Evolutionary conservation across 1,140 invertebrate genomes (phyloP).

Genomic region (Drosophila hydei): DNA sequence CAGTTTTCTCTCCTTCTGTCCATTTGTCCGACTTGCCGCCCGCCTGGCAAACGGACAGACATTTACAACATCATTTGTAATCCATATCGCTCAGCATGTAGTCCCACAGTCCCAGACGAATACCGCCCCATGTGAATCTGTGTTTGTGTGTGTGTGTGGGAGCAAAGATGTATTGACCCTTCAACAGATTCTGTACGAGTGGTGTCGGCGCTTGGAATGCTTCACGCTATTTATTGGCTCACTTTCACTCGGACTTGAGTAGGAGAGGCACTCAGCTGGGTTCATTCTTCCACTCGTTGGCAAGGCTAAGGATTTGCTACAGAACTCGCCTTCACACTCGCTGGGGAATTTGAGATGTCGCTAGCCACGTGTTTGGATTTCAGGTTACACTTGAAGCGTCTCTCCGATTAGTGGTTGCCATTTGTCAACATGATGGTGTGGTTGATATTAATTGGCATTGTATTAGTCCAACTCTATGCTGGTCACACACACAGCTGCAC

Average conservation of each 20-base stretch:
- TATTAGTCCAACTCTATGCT: slow-evolving; percentile 52
- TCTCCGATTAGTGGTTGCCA: slow-evolving; percentile 68
- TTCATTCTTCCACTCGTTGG: neutral
- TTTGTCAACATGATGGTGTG: slow-evolving; percentile 75
- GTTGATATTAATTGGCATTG: slow-evolving; percentile 70
- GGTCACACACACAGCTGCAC: neutral
- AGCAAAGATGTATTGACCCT: slow-evolving; percentile 79
- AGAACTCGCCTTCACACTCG: slow-evolving; percentile 27
- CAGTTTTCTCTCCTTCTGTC: slow-evolving; percentile 10
- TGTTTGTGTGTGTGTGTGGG: slow-evolving; percentile 31
- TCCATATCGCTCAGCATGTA: slow-evolving; percentile 81
- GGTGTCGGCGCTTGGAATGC: slow-evolving; percentile 61
- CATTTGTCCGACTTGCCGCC: slow-evolving; percentile 1
- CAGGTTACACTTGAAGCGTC: slow-evolving; percentile 57
- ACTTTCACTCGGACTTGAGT: slow-evolving; percentile 64
- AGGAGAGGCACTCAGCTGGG: slow-evolving; percentile 8
- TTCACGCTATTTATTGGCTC: slow-evolving; percentile 82
- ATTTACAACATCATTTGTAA: slow-evolving; percentile 83
- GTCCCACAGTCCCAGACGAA: slow-evolving; percentile 54
- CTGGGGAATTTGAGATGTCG: slow-evolving; percentile 63
- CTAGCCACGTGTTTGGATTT: slow-evolving; percentile 72
- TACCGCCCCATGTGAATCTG: slow-evolving; percentile 20
- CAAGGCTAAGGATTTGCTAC: slow-evolving; percentile 28
- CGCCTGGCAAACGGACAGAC: slow-evolving; percentile 47
- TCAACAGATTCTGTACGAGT: slow-evolving; percentile 52